Percentiles rank a stretch among this genome's conserved stretches.
Evolutionary conservation across 2,113 vertebrate genomes (phyloP).

Genomic region (Upupa epops): DNA sequence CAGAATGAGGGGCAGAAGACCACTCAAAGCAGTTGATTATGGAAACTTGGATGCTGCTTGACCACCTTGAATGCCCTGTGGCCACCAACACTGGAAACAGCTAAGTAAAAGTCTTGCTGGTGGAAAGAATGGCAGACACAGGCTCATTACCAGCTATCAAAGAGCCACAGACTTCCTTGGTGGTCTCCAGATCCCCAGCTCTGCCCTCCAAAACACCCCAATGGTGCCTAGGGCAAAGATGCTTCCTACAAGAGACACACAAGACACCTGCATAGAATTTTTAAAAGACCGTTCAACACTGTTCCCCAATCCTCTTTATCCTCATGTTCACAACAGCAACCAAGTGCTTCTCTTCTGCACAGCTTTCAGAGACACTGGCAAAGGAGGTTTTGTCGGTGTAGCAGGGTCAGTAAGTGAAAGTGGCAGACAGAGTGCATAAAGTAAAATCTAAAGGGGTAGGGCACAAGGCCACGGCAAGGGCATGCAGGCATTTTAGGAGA

Average conservation of each 20-base stretch:
- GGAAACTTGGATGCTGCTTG: background rate
- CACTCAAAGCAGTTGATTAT: background rate
- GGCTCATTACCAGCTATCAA: background rate
- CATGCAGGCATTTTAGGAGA: background rate
- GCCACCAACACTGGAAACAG: background rate
- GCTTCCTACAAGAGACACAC: background rate
- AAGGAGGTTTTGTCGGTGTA: background rate
- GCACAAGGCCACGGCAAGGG: background rate
- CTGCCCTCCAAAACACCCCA: background rate
- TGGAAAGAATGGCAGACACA: background rate
- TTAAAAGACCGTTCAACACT: background rate
- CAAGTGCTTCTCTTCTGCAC: background rate
- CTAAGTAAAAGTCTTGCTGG: background rate
- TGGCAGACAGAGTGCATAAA: background rate
- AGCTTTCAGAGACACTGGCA: background rate
- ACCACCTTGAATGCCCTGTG: background rate
- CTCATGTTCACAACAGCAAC: accelerated
- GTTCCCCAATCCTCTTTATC: background rate
- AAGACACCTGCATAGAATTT: background rate
- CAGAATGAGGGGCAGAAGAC: background rate
- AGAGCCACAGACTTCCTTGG: background rate
- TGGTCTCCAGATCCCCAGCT: background rate
- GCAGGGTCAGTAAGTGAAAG: background rate
- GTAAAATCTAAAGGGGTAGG: background rate
- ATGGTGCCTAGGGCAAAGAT: background rate